Evolutionary conservation across 2,888 invertebrate genomes (phyloP), one percentile per base, ranked within the genome.

Genomic region (Eupeodes luniger): DNA sequence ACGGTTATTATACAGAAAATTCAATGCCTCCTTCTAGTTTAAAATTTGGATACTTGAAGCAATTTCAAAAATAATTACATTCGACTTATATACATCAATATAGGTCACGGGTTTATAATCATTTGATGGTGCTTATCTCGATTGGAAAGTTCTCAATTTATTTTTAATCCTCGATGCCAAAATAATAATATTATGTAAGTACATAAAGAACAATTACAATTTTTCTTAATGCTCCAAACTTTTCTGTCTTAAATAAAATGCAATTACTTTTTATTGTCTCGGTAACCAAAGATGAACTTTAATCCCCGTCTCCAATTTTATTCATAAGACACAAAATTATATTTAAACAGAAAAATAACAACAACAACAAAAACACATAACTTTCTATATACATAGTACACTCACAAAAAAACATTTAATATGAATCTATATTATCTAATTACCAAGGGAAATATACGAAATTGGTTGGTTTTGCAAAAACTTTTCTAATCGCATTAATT

Each of bases 401-500:
- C 6, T 40, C 40, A 40, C 40, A 40, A 40, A 36, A 36, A 75
- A 69, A 75, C 78, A 86, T 79, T 86, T 49, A 82, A 75, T 62
- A 74, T 53, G 75, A 82, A 69, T 75, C 70, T 75, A 75, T 75
- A 79, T 79, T 34, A 59, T 66, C 75, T 75, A 82, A 86, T 86
- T 86, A 82, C 61, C 57, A 66, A 72, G 74, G 44, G 64, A 79
- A 79, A 79, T 81, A 70, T 70, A 75, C 27, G 5, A 14, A 72
- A 59, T 72, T 72, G 47, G 75, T 86, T 86, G 82, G 82, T 79
- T 79, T 86, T 11, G 75, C 27, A 51, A 81, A 72, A 85, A 86
- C 86, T 86, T 86, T 86, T 79, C 86, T 79, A 70, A 86, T 82
- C 86, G 78, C 82, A 86, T 86, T 82, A 82, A 86, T 86, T 59